Base-by-base conservation (phyloP, 2,888 invertebrate genomes). In the Clostera curtula region DNA sequence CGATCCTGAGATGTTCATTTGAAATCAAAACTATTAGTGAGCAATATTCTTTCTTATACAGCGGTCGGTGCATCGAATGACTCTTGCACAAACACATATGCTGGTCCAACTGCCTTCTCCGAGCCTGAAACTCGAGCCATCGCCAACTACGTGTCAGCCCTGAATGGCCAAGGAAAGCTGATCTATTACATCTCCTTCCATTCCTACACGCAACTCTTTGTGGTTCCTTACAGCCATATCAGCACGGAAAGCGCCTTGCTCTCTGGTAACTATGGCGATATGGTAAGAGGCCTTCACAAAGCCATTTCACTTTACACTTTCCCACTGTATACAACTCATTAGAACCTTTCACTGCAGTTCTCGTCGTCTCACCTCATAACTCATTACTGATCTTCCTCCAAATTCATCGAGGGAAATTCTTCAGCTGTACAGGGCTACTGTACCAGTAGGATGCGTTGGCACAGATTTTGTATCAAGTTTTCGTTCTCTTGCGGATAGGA, bases 151-250 rank as follows among this genome's bases (percentile, higher is more conserved):
- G 67, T 83, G 1, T 22, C 29, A 1, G 28, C 17, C 2, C 36
- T 79, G 2, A 49, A 49, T 1, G 18, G 38, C 0, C 36, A 48
- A 29, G 68, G 71, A 4, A 39, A 53, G 1, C 36, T 83, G 1
- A 60, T 82, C 0, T 77, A 85, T 28, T 88, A 87, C 43, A 52
- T 87, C 2, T 77, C 85, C 1, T 73, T 87, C 34, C 89, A 89
- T 54, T 86, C 87, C 0, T 88, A 74, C 49, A 77, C 86, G 1
- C 88, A 88, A 36, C 53, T 83, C 13, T 60, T 86, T 5, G 45
- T 86, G 5, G 47, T 86, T n/a, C 85, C 87, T 0, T 85, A 79
- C 36, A 86, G 86, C 24, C 69, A 83, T 29, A 48, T 72, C 0
- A 25, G 15, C 5, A 44, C 32, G 7, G 37, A 37, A n/a, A 49